Evolutionary conservation across 2,113 vertebrate genomes (phyloP), one percentile per base, ranked within the genome.

Genomic region (Lampris megalopsis): DNA sequence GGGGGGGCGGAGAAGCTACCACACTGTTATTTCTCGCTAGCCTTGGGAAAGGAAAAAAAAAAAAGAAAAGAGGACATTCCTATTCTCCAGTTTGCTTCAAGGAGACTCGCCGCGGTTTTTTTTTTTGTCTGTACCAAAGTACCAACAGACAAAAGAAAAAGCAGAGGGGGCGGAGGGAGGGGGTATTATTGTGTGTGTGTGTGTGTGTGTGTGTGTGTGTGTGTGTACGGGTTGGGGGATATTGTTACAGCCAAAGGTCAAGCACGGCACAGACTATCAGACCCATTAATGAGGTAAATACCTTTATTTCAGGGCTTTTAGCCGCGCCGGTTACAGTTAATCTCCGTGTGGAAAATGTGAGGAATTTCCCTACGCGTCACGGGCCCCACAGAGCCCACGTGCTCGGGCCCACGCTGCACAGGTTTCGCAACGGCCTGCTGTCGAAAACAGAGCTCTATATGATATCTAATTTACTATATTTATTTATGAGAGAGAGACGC

Each of bases 391-490:
- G 72, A 83, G 78, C 80, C 71, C 86, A 83, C 68, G 70, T 67
- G 77, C 67, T 81, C 47, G 73, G 80, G 66, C 64, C 76, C 84
- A 83, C 71, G 83, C 75, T 86, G 78, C 74, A 86, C 71, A 79
- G 81, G 43, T 87, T 88, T 83, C 89, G 84, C 82, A 80, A 77
- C 60, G 80, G 77, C 85, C 80, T 82, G 88, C 74, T 85, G 89
- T 83, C 88, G 86, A 89, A 94, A 86, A 90, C 79, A 92, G 79
- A 93, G 85, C 81, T 92, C 86, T 91, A 93, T 88, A 92, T 91
- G 90, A 93, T 91, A 91, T 91, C 90, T 90, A 88, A 92, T 91
- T 91, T 90, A 83, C 68, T 82, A 91, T 91, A 93, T 92, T 93
- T 92, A 92, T 93, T 91, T 93, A 90, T 90, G 79, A 91, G 92